Percentiles rank a stretch among this genome's conserved stretches.
These are phyloP conservation scores for Kryptolebias ocellatus DNA, from an alignment of 2,797 vertebrate genomes.

Conservation along the genomic window DNA sequence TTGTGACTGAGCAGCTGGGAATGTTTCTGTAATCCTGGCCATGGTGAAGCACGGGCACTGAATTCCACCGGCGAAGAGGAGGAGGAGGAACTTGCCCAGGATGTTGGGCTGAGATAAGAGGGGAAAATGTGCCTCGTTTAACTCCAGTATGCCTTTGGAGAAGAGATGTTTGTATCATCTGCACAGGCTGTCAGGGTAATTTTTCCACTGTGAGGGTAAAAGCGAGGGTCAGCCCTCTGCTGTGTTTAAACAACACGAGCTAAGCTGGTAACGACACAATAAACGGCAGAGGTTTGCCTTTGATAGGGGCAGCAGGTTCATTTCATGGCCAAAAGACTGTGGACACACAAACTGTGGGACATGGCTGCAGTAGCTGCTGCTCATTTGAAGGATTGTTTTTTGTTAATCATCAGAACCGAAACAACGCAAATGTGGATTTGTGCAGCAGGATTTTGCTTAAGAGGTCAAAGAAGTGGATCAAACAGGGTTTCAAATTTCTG, in stretches of 20 bases:
- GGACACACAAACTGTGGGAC: constrained; percentile 13
- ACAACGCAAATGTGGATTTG: not conserved
- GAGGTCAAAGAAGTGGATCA: not conserved
- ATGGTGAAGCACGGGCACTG: constrained; percentile 44
- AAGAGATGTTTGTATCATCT: constrained; percentile 20
- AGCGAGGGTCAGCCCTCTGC: constrained; percentile 28
- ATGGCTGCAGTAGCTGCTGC: not conserved
- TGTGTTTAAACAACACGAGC: constrained; percentile 57
- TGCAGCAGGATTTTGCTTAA: not conserved
- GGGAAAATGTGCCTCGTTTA: constrained; percentile 28
- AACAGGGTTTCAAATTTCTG: not conserved
- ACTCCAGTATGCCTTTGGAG: constrained; percentile 8
- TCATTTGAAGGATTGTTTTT: constrained; percentile 7
- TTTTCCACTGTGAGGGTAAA: constrained; percentile 44
- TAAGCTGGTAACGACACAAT: constrained; percentile 32
- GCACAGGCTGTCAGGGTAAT: constrained; percentile 13
- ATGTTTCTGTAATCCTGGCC: constrained; percentile 64
- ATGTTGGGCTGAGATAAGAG: constrained; percentile 19
- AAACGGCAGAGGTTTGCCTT: constrained; percentile 7
- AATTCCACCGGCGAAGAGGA: constrained; percentile 63
- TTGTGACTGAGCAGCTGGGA: constrained; percentile 61
- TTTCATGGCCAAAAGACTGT: constrained; percentile 16
- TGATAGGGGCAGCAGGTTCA: constrained; percentile 5
- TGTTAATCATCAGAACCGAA: not conserved
- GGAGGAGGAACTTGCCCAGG: constrained; percentile 42